phyloP scores from a whole-genome alignment of 2,113 vertebrate species.

The Malurus alboscapulatus region DNA sequence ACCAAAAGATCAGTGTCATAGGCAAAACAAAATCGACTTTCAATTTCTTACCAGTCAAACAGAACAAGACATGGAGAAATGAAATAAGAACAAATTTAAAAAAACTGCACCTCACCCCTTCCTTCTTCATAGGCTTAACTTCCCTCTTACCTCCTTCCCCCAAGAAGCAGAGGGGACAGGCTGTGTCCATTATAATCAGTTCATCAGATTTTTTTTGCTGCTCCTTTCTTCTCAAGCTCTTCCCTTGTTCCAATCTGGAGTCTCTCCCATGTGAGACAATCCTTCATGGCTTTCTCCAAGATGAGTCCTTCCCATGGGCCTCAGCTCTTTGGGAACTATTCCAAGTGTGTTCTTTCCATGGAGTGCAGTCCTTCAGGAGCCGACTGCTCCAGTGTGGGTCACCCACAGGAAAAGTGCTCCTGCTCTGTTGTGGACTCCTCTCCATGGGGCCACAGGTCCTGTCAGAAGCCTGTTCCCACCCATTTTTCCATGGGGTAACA shows the following conservation, averaged over 20 bases:
- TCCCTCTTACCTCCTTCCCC: background rate
- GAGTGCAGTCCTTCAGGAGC: background rate
- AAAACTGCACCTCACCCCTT: fast-evolving
- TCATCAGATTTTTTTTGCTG: background rate
- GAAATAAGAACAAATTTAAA: background rate
- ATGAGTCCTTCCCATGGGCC: background rate
- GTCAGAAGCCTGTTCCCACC: background rate
- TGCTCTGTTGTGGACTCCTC: background rate
- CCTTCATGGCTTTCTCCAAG: background rate
- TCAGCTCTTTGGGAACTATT: background rate
- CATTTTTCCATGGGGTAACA: background rate
- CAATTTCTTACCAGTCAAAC: background rate
- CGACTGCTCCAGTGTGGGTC: background rate
- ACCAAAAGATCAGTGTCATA: fast-evolving
- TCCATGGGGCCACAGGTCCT: background rate
- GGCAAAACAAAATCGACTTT: background rate
- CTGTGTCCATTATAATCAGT: background rate
- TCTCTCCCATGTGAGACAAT: background rate
- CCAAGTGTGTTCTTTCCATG: background rate
- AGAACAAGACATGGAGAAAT: background rate
- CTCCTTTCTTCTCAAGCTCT: background rate
- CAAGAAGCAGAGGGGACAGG: background rate
- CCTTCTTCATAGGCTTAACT: background rate
- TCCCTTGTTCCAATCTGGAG: background rate
- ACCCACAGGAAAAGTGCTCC: background rate